phyloP scores from a whole-genome alignment of 2,113 vertebrate genomes.

The Chloebia gouldiae region DNA sequence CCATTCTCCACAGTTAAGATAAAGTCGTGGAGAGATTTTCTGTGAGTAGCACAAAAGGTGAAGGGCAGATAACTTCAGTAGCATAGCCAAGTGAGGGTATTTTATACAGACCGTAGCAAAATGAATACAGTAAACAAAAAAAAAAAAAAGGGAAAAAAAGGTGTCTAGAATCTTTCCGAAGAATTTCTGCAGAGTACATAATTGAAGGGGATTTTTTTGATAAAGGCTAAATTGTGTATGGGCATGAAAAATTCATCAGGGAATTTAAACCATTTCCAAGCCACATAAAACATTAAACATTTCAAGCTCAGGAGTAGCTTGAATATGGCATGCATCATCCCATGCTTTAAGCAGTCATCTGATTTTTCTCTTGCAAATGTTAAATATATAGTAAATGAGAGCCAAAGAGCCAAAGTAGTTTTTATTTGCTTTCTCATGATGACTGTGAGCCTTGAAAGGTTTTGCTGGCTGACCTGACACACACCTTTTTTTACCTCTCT shows the following conservation, averaged over 20 bases:
- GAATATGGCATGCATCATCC: conserved; percentile 31
- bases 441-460: not conserved
- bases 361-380: conserved; percentile 29
- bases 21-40: not conserved
- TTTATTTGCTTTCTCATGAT: conserved; percentile 9
- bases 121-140: not conserved
- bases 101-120: not conserved
- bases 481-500: not conserved
- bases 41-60: not conserved
- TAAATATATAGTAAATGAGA: not conserved
- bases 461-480: conserved; percentile 5
- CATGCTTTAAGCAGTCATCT: conserved; percentile 4
- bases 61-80: not conserved
- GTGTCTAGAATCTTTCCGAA: not conserved
- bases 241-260: conserved; percentile 49
- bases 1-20: not conserved
- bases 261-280: conserved; percentile 59
- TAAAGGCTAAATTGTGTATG: conserved; percentile 41
- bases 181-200: conserved; percentile 25
- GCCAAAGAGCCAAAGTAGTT: not conserved
- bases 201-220: conserved; percentile 37
- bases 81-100: not conserved
- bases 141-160: accelerated
- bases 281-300: conserved; percentile 53
- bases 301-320: conserved; percentile 29